Evolutionary conservation across 2,888 invertebrate genomes (phyloP), one percentile per base, ranked within the genome.

Genomic region (Gastracanthus pulcherrimus): DNA sequence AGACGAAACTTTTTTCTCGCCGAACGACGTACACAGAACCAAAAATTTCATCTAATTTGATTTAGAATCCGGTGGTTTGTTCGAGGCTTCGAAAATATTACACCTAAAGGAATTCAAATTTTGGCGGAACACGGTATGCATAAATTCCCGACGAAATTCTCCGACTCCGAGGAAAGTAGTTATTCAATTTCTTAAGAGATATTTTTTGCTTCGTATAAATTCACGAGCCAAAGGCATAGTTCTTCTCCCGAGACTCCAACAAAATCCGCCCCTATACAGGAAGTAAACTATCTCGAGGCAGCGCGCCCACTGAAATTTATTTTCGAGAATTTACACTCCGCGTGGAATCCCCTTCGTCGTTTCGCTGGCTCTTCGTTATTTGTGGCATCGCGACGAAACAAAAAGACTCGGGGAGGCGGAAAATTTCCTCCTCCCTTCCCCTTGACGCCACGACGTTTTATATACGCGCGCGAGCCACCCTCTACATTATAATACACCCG

Each of bases 281-380:
- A 60, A 72, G 26, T n/a, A 58, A 29, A 23, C 26, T 29, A 72
- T 36, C 6, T 13, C 66, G 23, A 29, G 45, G 45, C 29, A 36
- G 38, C 16, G 13, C 11, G 36, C 29, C 38, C 3, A 11, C 48
- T 34, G 19, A 38, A 69, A 76, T 76, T 69, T 76, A 69, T 76
- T 69, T 66, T 34, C 29, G 9, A 29, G 45, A 69, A 76, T 76
- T 69, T 76, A 76, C 69, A 11, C 26, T 16, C 76, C 58, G 19
- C 41, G 29, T 29, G 19, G 29, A 26, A n/a, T 16, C n/a, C 48
- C 11, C 36, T n/a, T n/a, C n/a, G n/a, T n/a, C n/a, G n/a, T n/a
- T n/a, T n/a, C n/a, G n/a, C n/a, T n/a, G n/a, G n/a, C n/a, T n/a
- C 55, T 66, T 69, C 69, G 34, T 76, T 76, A 76, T 69, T 76